Percentiles rank a stretch among this genome's conserved stretches.
Conservation (phyloP, 2,888 invertebrate genomes). For the Dioctria rufipes region DNA sequence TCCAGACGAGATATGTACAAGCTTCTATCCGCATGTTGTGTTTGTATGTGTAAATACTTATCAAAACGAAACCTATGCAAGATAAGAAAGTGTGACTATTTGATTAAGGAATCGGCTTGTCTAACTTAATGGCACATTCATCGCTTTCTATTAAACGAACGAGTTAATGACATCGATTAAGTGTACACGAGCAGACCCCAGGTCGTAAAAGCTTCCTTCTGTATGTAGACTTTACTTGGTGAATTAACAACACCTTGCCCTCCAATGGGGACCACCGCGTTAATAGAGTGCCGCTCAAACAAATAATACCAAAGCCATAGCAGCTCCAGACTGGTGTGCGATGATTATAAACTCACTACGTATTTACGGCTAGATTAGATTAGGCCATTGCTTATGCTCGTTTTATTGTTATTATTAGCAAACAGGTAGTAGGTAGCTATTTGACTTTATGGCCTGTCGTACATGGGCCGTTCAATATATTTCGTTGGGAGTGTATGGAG, state of each 20-base stretch:
- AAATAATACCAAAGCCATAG: constrained; percentile 34
- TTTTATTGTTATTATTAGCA: constrained; percentile 58
- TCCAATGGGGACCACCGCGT: constrained; percentile 39
- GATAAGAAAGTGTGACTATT: constrained; percentile 49
- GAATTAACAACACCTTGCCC: constrained; percentile 45
- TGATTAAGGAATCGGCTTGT: constrained; percentile 52
- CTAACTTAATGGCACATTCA: constrained; percentile 52
- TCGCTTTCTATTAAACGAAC: constrained; percentile 52
- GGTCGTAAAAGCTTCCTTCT: constrained; percentile 45
- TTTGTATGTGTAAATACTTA: constrained; percentile 20
- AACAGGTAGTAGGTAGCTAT: constrained; percentile 56
- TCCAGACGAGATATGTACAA: neutral
- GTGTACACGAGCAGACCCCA: constrained; percentile 41
- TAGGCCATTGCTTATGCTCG: constrained; percentile 55
- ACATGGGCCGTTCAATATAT: constrained; percentile 13
- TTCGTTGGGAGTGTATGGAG: neutral
- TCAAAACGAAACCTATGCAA: constrained; percentile 3
- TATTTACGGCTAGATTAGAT: constrained; percentile 57
- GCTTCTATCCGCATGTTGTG: neutral
- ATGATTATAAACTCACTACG: constrained; percentile 48
- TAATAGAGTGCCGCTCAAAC: constrained; percentile 51
- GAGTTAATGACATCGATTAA: constrained; percentile 52
- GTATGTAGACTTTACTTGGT: constrained; percentile 24
- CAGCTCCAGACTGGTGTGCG: constrained; percentile 15
- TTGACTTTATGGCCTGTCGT: constrained; percentile 47